Evolutionary conservation across 1,140 invertebrate genomes (phyloP).

Genomic region (Elymnias hypermnestra): DNA sequence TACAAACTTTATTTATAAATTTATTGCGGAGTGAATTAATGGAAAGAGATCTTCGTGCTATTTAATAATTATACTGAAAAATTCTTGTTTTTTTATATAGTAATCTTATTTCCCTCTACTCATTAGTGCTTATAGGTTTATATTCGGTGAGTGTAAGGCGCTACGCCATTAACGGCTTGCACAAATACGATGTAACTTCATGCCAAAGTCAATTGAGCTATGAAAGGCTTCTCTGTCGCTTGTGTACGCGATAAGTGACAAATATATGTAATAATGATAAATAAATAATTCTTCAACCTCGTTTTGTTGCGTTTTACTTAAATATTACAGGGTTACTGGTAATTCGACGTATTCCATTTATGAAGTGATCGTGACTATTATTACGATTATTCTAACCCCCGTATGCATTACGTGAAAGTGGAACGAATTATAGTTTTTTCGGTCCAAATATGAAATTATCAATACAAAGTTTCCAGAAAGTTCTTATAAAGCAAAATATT

Average conservation of each 20-base stretch:
- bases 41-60: too few species aligned
- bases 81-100: constrained; percentile 10
- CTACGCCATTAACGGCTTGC: constrained; percentile 31
- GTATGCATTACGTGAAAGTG: too few species aligned
- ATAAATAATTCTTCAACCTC: constrained; percentile 72
- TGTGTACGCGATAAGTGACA: constrained; percentile 71
- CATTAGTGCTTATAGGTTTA: constrained; percentile 37
- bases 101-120: constrained; percentile 25
- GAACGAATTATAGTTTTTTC: too few species aligned
- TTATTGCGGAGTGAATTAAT: too few species aligned
- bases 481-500: too few species aligned
- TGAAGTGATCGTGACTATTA: too few species aligned
- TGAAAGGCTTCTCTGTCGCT: constrained; percentile 66
- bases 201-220: constrained; percentile 76
- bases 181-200: constrained; percentile 65
- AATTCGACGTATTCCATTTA: too few species aligned
- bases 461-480: too few species aligned
- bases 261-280: constrained; percentile 69
- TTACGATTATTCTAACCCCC: too few species aligned
- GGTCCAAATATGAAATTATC: too few species aligned
- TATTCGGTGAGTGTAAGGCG: constrained; percentile 19
- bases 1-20: too few species aligned
- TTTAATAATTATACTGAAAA: constrained; percentile 12
- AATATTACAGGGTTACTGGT: too few species aligned
- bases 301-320: constrained; percentile 21